Evolutionary conservation across 2,888 invertebrate species (phyloP).

Genomic region (Mystacides longicornis): DNA sequence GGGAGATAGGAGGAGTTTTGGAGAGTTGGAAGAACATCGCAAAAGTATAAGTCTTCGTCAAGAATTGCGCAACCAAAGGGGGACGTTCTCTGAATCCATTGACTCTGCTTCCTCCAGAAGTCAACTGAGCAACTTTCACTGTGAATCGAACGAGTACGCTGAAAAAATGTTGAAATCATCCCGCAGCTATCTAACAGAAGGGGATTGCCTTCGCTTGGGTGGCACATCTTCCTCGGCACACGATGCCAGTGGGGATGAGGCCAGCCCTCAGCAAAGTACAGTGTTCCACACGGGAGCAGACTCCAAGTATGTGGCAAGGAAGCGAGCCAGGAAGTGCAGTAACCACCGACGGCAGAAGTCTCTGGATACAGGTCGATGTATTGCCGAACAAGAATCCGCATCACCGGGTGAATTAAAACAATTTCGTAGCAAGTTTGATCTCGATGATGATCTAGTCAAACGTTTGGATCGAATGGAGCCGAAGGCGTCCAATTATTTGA

Average conservation of each 20-base stretch:
- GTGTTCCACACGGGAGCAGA: constrained; percentile 10
- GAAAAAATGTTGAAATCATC: constrained; percentile 25
- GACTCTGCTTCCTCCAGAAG: constrained; percentile 23
- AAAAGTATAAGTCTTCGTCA: constrained; percentile 21
- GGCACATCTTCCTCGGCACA: constrained; percentile 20
- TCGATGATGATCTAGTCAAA: constrained; percentile 32
- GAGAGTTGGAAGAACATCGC: constrained; percentile 17
- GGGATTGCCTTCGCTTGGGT: constrained; percentile 20
- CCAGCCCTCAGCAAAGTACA: constrained; percentile 20
- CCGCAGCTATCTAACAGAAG: constrained; percentile 22
- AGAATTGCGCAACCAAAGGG: constrained; percentile 21
- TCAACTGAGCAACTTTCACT: constrained; percentile 19
- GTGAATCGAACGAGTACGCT: constrained; percentile 22
- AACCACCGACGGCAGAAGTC: constrained; percentile 23
- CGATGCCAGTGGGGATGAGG: constrained; percentile 22
- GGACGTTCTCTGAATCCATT: constrained; percentile 23
- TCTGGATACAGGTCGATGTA: constrained; percentile 20
- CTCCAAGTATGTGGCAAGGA: constrained; percentile 20
- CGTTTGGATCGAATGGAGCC: constrained; percentile 24
- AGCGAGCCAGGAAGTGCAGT: constrained; percentile 18
- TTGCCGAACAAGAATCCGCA: constrained; percentile 13
- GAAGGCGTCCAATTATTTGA: constrained; percentile 17
- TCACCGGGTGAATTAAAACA: constrained; percentile 14
- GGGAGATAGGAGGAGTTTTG: constrained; percentile 19
- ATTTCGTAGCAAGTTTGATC: constrained; percentile 31